Evolutionary conservation across 1,140 invertebrate genomes (phyloP).

Genomic region (Globodera ellingtonae): DNA sequence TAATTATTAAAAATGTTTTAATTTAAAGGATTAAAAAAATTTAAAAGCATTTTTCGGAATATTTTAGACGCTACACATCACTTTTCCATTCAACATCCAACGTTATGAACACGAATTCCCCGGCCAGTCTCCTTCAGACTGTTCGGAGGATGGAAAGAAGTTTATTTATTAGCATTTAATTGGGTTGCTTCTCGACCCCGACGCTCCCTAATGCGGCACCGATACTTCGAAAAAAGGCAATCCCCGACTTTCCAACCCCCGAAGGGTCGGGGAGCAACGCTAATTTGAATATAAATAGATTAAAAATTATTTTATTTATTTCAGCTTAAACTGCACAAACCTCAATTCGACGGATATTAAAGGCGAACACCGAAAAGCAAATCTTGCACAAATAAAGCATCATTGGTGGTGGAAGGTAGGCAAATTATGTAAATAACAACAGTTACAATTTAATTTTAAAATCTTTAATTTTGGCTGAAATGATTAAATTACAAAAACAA

Average conservation of each 20-base stretch:
- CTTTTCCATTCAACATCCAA: conserved; percentile 93
- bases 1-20: too few species aligned
- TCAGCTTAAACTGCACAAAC: conserved; percentile 81
- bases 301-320: conserved; percentile 49
- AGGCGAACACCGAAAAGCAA: conserved; percentile 93
- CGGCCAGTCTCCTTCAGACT: conserved; percentile 88
- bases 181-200: too few species aligned
- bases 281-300: background rate
- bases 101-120: conserved; percentile 87
- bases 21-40: too few species aligned
- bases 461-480: background rate
- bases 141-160: conserved; percentile 78
- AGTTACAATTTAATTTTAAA: background rate
- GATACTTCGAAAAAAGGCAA: too few species aligned
- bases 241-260: too few species aligned
- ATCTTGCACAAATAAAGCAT: conserved; percentile 96
- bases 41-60: background rate
- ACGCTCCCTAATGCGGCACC: too few species aligned
- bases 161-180: conserved; percentile 73
- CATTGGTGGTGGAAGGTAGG: conserved; percentile 97
- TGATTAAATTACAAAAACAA: background rate
- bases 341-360: conserved; percentile 80
- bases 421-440: background rate
- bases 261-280: too few species aligned
- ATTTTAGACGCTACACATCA: conserved; percentile 82